These are phyloP conservation scores for Lasioglossum calceatum DNA, from an alignment of 2,888 invertebrate species.

Conservation along the genomic window DNA sequence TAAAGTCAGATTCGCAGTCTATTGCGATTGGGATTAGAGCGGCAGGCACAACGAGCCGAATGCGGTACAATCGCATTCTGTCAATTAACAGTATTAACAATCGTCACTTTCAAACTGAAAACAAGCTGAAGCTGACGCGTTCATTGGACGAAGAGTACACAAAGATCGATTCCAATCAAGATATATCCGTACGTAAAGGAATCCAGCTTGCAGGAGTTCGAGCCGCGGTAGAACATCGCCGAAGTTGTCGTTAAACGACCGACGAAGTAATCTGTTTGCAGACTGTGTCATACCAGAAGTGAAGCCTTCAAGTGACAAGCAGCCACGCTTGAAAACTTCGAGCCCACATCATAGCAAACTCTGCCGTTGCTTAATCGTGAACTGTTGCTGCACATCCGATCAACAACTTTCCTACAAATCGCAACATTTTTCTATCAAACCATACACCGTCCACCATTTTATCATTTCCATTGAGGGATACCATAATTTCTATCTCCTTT, in stretches of 20 bases:
- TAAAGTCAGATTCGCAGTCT: neutral
- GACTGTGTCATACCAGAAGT: constrained; percentile 14
- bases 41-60: neutral
- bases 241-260: constrained; percentile 37
- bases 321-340: constrained; percentile 40
- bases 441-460: neutral
- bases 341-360: constrained; percentile 3
- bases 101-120: neutral
- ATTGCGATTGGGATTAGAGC: neutral
- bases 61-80: too few species aligned
- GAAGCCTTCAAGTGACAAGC: constrained; percentile 35
- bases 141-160: neutral
- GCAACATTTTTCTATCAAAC: neutral
- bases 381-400: neutral
- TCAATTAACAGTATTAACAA: neutral
- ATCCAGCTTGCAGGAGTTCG: constrained; percentile 17
- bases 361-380: neutral
- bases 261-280: constrained; percentile 36
- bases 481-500: too few species aligned
- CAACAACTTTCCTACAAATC: neutral
- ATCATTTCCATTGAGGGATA: neutral
- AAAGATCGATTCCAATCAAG: constrained; percentile 11
- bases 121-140: neutral
- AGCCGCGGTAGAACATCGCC: constrained; percentile 7
- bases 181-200: constrained; percentile 9